phyloP scores from a whole-genome alignment of 2,797 vertebrate species.

The Acipenser ruthenus region DNA sequence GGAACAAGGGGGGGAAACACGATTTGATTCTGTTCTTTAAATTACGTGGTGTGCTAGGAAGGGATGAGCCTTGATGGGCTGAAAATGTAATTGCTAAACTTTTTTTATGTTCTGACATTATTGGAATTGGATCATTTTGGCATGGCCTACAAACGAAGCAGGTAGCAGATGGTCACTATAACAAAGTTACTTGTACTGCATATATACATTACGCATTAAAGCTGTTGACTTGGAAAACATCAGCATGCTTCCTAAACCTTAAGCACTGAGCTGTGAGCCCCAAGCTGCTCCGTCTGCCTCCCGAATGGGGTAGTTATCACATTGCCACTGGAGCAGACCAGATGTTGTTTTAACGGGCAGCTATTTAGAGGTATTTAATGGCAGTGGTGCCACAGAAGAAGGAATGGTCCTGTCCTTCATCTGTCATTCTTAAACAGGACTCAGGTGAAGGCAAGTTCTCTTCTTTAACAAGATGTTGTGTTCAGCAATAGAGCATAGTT shows the following conservation, averaged over 20 bases:
- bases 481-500: too few species aligned
- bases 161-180: too few species aligned
- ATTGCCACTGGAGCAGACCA: slow-evolving; percentile 9
- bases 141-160: too few species aligned
- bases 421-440: slow-evolving; percentile 7
- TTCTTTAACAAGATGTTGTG: too few species aligned
- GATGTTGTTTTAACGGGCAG: not conserved
- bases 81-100: not conserved
- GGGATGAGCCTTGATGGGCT: too few species aligned
- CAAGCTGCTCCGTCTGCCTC: slow-evolving; percentile 6
- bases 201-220: too few species aligned
- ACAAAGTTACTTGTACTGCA: too few species aligned
- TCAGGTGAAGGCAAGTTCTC: not conserved
- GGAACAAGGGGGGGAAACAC: too few species aligned
- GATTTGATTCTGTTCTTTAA: not conserved
- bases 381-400: slow-evolving; percentile 7
- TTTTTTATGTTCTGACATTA: not conserved
- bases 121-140: too few species aligned
- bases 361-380: slow-evolving; percentile 9
- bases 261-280: not conserved
- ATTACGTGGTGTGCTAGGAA: not conserved
- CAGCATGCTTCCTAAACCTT: not conserved
- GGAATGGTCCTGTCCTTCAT: slow-evolving; percentile 13
- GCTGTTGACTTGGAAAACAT: too few species aligned
- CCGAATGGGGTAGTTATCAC: not conserved